Percentiles rank a stretch among this genome's conserved stretches.
These are phyloP conservation scores for Tortrix viridana DNA, from an alignment of 2,888 invertebrate species.

Conservation along the genomic window DNA sequence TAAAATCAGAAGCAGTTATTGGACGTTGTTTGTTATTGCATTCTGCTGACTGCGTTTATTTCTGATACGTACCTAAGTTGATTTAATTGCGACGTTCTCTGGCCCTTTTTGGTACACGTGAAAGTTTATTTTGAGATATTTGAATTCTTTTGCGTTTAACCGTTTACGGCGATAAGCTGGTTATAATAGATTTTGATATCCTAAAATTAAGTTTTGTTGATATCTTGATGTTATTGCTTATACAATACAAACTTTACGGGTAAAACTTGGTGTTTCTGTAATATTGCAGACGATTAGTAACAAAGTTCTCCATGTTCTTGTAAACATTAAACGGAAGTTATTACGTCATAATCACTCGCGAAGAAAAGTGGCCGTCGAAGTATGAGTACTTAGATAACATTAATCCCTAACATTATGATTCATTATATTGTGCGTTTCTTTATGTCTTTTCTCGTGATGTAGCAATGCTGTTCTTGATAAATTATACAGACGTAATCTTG, in stretches of 20 bases:
- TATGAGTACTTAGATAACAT: conserved; percentile 20
- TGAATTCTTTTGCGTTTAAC: background rate
- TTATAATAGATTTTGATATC: no score
- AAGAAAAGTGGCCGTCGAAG: background rate
- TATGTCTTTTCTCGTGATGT: conserved; percentile 9
- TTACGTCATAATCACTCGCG: conserved; percentile 13
- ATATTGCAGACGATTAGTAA: background rate
- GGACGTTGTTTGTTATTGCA: conserved; percentile 33
- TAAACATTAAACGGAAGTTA: conserved; percentile 10
- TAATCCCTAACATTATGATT: conserved; percentile 11
- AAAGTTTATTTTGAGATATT: background rate
- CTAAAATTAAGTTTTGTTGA: no score
- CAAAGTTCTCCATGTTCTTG: background rate
- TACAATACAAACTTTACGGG: no score
- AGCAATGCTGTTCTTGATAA: no score
- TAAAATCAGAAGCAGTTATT: conserved; percentile 26
- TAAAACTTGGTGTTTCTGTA: no score
- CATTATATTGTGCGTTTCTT: background rate
- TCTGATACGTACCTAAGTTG: conserved; percentile 18
- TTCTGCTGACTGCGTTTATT: conserved; percentile 35
- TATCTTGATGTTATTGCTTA: no score
- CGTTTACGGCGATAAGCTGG: no score
- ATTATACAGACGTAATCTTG: background rate
- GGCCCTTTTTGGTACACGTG: conserved; percentile 38
- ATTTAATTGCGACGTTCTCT: conserved; percentile 38